Evolutionary conservation across 2,113 vertebrate species (phyloP), one percentile per base, ranked within the genome.

Genomic region (Phaethornis superciliosus): DNA sequence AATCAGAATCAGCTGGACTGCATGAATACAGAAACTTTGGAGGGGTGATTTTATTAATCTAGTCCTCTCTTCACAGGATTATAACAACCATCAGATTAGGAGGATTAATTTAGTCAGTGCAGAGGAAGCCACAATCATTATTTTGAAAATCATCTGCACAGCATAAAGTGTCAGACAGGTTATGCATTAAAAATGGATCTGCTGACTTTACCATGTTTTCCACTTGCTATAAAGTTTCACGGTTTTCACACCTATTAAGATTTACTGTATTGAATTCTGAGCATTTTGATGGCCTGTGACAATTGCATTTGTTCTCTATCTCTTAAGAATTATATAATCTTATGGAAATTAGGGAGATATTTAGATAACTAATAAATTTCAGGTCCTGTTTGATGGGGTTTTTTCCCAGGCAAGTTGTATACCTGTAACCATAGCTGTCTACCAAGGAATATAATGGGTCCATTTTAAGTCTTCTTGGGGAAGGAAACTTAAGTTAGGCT

Each of bases 51-150:
- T 92, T 85, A 62, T 52, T 95, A 91, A 91, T 46, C 49, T 82
- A 88, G 30, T 62, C 32, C 27, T 46, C 56, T 95, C 85, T 85
- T 92, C 85, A 63, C 67, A 85, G 62, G 85, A 84, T 82, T 21
- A 95, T 55, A 94, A 79, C 37, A 79, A 89, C n/a, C 30, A 20
- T 68, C 81, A 75, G 56, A 68, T 80, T 90, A 88, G 20, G 78
- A 46, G 46, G 37, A 27, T 90, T 95, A 92, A 78, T 94, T 42
- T 77, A 88, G n/a, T 54, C 27, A 65, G 74, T 47, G 55, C 46
- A 69, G 62, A 75, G 22, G n/a, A 94, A 91, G 10, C 33, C 59
- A 35, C 32, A 89, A 62, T 77, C 55, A 62, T 47, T 93, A 10
- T 79, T 94, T 85, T 22, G 65, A 91, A 85, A 77, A 84, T 18